phyloP scores from a whole-genome alignment of 2,888 invertebrate genomes.

The Steinernema hermaphroditum region DNA sequence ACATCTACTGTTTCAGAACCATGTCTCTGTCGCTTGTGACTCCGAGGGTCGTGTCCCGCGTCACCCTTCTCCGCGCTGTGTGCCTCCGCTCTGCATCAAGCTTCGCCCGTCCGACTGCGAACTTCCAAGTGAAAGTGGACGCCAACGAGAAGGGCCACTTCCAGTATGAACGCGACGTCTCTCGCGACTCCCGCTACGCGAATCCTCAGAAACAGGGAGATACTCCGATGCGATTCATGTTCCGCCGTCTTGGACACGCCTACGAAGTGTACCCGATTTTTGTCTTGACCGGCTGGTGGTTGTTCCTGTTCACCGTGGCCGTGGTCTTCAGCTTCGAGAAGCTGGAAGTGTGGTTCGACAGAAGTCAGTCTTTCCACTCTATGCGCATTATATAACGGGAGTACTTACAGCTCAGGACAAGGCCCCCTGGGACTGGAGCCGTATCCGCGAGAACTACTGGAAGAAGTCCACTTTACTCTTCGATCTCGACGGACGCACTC shows the following conservation, averaged over 20 bases:
- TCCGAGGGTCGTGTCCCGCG: constrained; percentile 50
- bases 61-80: constrained; percentile 43
- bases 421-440: constrained; percentile 64
- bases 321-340: constrained; percentile 58
- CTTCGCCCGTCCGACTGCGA: constrained; percentile 17
- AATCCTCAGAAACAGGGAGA: constrained; percentile 61
- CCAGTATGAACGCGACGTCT: constrained; percentile 59
- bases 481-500: constrained; percentile 56
- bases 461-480: constrained; percentile 58
- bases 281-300: constrained; percentile 53
- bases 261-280: constrained; percentile 62
- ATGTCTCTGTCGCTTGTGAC: constrained; percentile 58
- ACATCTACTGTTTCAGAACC: not conserved
- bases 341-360: constrained; percentile 62
- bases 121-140: constrained; percentile 32
- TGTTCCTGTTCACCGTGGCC: constrained; percentile 52
- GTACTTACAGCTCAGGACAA: constrained; percentile 48
- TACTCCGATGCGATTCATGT: constrained; percentile 56
- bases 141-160: constrained; percentile 50
- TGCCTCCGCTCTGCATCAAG: constrained; percentile 43
- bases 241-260: constrained; percentile 57
- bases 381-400: not conserved
- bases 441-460: constrained; percentile 61
- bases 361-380: constrained; percentile 49
- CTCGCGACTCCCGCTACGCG: constrained; percentile 55